Base-by-base conservation (phyloP, 2,888 invertebrate species). In the Tetanocera ferruginea region DNA sequence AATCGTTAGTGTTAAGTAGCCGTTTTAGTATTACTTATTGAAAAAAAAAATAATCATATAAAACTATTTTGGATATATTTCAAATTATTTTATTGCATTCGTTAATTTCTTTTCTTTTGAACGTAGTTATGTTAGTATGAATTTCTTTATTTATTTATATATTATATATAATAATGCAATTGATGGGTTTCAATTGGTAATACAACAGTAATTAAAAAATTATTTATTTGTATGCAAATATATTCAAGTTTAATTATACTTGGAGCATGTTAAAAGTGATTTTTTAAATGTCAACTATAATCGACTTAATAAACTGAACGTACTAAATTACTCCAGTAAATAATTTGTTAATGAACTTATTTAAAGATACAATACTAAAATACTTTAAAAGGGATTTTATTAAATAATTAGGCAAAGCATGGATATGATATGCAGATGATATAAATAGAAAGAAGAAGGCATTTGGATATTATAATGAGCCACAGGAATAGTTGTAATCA, bases 391-490 rank as follows among this genome's bases (percentile, higher is more conserved):
- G 9, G 55, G 19, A 8, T 55, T 23, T 55, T 55, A 55, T 19
- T 8, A 23, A 23, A 23, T 31, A 73, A 62, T 51, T 73, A 31
- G 19, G 28, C 49, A 52, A 70, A 70, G 25, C 31, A 74, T 74
- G 28, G 8, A 25, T 49, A 8, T 49, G 75, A 66, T 75, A 75
- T 75, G 74, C 66, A 51, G 31, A 64, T 52, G 74, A 73, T 74
- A 74, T 60, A 34, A 37, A 70, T 69, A 69, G 1, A 69, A 25
- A 49, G 9, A 25, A 49, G 9, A 51, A 28, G 6, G n/a, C 55
- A 60, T 17, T 28, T 66, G 9, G n/a, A 66, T 31, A 31, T 66
- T 31, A 11, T 17, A 66, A 55, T 55, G 55, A 11, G 11, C 43
- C 43, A 14, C 43, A 43, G 6, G 14, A 43, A 11, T 11, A 1